phyloP scores from a whole-genome alignment of 2,113 vertebrate species.

The Cebidichthys violaceus region DNA sequence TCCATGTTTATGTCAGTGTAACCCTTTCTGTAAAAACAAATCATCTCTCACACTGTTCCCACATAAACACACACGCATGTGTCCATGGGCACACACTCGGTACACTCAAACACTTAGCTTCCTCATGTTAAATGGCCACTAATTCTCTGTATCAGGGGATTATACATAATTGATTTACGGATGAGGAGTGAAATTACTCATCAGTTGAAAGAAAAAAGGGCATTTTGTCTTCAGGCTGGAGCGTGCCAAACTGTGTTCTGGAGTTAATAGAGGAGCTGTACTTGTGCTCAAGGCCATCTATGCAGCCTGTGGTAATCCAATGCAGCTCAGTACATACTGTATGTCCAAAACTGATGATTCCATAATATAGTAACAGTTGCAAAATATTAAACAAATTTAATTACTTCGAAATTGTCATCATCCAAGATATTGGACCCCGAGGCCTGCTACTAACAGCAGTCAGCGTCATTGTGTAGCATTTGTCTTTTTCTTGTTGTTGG shows the following conservation, averaged over 20 bases:
- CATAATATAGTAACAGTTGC: neutral
- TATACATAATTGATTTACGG: slow-evolving; percentile 87
- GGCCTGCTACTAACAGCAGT: neutral
- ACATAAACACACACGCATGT: slow-evolving; percentile 47
- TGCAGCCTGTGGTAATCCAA: slow-evolving; percentile 7
- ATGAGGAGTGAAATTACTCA: slow-evolving; percentile 78
- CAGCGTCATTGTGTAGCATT: neutral
- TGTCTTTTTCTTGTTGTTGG: slow-evolving; percentile 17
- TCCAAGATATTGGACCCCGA: neutral
- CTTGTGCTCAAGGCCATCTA: slow-evolving; percentile 29
- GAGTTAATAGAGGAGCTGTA: slow-evolving; percentile 54
- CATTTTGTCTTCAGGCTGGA: slow-evolving; percentile 57
- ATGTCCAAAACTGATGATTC: neutral
- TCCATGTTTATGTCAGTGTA: slow-evolving; percentile 40
- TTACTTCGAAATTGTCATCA: neutral
- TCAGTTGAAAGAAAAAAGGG: slow-evolving; percentile 63
- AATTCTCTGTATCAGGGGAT: slow-evolving; percentile 81
- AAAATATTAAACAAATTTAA: slow-evolving; percentile 14
- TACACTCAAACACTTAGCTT: slow-evolving; percentile 67
- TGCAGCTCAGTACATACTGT: slow-evolving; percentile 9
- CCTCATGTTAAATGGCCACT: slow-evolving; percentile 71
- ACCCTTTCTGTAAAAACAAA: slow-evolving; percentile 30
- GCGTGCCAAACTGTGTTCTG: slow-evolving; percentile 55
- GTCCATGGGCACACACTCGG: slow-evolving; percentile 25
- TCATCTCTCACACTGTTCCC: slow-evolving; percentile 22